Evolutionary conservation across 53 echinoderm and acorn worm genomes (phyloP).

Genomic region (Temnopleurus reevesii): DNA sequence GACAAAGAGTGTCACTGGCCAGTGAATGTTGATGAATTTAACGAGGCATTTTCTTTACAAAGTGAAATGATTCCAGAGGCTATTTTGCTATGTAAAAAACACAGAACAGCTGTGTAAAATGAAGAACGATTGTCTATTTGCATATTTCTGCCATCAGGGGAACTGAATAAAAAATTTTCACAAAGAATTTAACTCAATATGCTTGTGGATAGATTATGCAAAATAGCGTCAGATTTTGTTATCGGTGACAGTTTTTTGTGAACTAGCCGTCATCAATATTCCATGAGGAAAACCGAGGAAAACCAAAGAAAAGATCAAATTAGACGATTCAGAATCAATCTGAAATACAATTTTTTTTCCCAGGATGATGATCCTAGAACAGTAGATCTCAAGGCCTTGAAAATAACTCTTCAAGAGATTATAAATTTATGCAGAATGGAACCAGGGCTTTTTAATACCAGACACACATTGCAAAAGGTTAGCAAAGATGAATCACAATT

Average conservation of each 20-base stretch:
- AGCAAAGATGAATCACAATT: neutral
- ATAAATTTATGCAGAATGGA: neutral
- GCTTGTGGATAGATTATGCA: neutral
- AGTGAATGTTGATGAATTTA: neutral
- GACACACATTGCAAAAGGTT: neutral
- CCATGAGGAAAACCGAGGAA: constrained; percentile 10
- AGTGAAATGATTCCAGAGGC: neutral
- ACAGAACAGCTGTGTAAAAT: neutral
- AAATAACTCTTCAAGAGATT: neutral
- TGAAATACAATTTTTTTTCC: neutral
- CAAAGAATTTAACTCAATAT: neutral
- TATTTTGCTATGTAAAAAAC: no score
- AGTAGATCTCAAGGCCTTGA: neutral
- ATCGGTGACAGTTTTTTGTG: neutral
- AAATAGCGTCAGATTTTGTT: neutral
- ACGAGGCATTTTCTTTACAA: constrained; percentile 13
- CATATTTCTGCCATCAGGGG: neutral
- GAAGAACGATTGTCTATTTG: neutral
- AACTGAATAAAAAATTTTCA: neutral
- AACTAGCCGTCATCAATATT: neutral
- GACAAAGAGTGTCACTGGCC: no score
- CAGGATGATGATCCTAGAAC: neutral
- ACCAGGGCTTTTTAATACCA: neutral
- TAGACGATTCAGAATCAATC: constrained; percentile 4
- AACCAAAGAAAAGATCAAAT: neutral